Base-by-base conservation (phyloP, 2,113 vertebrate genomes). In the Corydoras sp. region DNA sequence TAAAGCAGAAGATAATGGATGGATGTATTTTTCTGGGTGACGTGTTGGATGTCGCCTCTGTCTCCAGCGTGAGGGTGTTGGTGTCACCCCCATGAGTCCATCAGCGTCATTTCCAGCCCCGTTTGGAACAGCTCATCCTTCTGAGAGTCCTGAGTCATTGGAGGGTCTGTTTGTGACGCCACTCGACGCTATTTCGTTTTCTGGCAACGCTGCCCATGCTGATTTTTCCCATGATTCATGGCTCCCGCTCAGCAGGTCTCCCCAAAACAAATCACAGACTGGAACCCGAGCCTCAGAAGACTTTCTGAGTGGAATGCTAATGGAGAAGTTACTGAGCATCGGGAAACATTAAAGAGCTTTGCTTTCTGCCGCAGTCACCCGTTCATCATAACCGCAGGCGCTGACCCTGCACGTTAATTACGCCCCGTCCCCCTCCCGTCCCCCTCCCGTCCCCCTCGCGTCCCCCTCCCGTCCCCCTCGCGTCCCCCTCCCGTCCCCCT, bases 121-220 rank as follows among this genome's bases (percentile, higher is more conserved):
- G 72, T 75, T 76, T 77, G 51, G 74, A 77, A 62, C 56, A 65
- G 15, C 1, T 10, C 58, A 58, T 69, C 69, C 30, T 67, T 76
- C 32, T 66, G 75, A 68, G 69, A 72, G 55, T 59, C 60, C 49
- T 77, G 72, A 77, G 72, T 80, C 78, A 80, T 71, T 62, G 59
- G 29, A 35, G 73, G 69, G 62, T 49, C 69, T 73, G 70, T 24
- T 35, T 59, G 66, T 71, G 54, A 77, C 54, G 62, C 49, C n/a
- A n/a, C n/a, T 10, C 10, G 30, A 24, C 69, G 48, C 64, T 69
- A 75, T 70, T 66, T 77, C 66, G 59, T 53, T 68, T 63, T 72
- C 65, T 49, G 18, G 54, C 72, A 63, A 30, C 10, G 65, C 50
- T 56, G 53, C 18, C 65, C 58, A 68, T 18, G 54, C 69, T 72